Base-by-base conservation (phyloP, 2,888 invertebrate species). In the Julus scanicus region DNA sequence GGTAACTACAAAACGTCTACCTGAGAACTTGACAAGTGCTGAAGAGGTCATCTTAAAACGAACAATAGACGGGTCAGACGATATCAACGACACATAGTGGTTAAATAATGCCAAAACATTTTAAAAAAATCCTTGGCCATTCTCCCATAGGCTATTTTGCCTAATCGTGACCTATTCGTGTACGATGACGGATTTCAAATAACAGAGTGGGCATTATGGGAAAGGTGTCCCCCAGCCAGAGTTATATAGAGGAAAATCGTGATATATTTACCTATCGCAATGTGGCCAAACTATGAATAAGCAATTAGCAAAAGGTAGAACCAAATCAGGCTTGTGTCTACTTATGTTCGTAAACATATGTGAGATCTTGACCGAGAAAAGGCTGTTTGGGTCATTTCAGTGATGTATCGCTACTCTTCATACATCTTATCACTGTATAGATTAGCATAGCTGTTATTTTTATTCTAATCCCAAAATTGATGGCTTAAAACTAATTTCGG, bases 281-380 rank as follows among this genome's bases (percentile, higher is more conserved):
- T 80, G 80, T 80, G 80, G 80, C 80, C 80, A 80, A 80, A 37
- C 11, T 80, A 37, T 80, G 80, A 80, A 80, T 80, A 80, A 71
- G 37, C 80, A 80, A 80, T 80, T 80, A 80, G 80, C 37, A 80
- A 80, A 80, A 80, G 29, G 29, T 20, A 71, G 71, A 71, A 29
- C 29, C 17, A 53, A 53, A 17, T 13, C 53, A 20, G 63, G n/a
- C 20, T 63, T 15, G 53, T 57, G 57, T 17, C 17, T 57, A 57
- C 15, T n/a, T 1, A 17, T 57, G 71, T 15, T 57, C 15, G 63
- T 20, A 71, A 71, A 71, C 71, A 71, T 71, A 29, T 20, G 71
- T 71, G 71, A 71, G 71, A 71, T 71, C 71, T 71, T 71, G 71
- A 71, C 71, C 71, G 71, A 71, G 71, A 71, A 71, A 71, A 71